A percentile compares a stretch with the other conserved stretches of the same genome.
Evolutionary conservation across 2,888 invertebrate genomes (phyloP).

Genomic region (Caradrina clavipalpis): DNA sequence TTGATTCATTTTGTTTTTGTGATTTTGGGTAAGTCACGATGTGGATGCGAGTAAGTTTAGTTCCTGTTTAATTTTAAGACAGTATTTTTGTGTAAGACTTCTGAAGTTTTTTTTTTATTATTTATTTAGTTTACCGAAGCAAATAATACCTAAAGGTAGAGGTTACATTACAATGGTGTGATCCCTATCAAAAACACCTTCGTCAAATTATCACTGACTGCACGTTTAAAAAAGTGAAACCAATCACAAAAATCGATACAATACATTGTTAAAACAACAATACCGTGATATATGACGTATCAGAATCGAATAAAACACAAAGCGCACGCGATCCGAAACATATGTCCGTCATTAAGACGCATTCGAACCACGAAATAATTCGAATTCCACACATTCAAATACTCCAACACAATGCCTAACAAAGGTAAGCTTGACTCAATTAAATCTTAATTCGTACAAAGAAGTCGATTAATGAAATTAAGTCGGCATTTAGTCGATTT

Average conservation of each 20-base stretch:
- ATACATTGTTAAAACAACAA: constrained; percentile 64
- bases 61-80: constrained; percentile 22
- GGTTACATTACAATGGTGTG: constrained; percentile 17
- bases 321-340: constrained; percentile 82
- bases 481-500: constrained; percentile 89
- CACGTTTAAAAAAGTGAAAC: constrained; percentile 37
- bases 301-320: constrained; percentile 68
- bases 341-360: constrained; percentile 84
- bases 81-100: neutral
- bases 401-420: constrained; percentile 76
- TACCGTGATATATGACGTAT: constrained; percentile 66
- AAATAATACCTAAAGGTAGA: constrained; percentile 10
- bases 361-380: constrained; percentile 77
- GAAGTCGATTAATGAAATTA: constrained; percentile 90
- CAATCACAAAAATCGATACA: constrained; percentile 57
- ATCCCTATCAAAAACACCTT: constrained; percentile 21
- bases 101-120: neutral
- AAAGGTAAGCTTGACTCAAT: constrained; percentile 87
- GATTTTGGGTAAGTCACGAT: constrained; percentile 44
- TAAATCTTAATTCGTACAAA: constrained; percentile 90
- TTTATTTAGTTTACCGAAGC: neutral
- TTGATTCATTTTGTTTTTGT: constrained; percentile 51
- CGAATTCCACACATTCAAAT: constrained; percentile 83
- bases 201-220: constrained; percentile 41
- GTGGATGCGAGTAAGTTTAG: constrained; percentile 5